phyloP scores from a whole-genome alignment of 2,113 vertebrate species.

The Bubo scandiacus region DNA sequence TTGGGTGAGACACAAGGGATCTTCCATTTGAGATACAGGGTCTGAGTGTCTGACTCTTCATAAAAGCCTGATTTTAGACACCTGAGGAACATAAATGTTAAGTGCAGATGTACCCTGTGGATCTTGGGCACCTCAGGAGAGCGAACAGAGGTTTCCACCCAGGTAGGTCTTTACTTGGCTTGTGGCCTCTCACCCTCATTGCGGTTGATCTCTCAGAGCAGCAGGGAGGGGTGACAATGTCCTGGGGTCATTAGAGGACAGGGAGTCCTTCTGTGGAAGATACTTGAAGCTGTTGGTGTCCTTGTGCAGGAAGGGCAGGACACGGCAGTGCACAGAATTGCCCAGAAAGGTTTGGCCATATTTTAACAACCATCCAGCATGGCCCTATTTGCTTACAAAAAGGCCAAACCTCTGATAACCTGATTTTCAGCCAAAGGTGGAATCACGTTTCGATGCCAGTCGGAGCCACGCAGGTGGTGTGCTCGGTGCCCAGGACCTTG shows the following conservation, averaged over 20 bases:
- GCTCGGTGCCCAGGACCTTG: too few relatives aligned
- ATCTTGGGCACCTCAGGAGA: not conserved
- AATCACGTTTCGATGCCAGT: not conserved
- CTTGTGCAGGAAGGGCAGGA: not conserved
- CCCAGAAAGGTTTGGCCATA: not conserved
- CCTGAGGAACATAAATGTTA: rapidly evolving
- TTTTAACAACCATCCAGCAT: not conserved
- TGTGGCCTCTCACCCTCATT: not conserved
- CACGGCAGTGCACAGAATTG: rapidly evolving
- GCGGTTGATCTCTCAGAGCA: not conserved
- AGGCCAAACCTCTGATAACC: not conserved
- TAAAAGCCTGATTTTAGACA: not conserved
- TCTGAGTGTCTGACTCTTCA: not conserved
- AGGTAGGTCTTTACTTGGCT: not conserved
- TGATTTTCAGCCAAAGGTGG: not conserved
- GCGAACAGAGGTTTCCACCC: not conserved
- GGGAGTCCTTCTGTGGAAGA: not conserved
- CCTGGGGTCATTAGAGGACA: rapidly evolving
- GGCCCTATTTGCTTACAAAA: not conserved
- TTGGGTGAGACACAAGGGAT: too few relatives aligned
- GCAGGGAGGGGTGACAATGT: not conserved
- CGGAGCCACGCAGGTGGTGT: too few relatives aligned
- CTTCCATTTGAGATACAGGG: not conserved
- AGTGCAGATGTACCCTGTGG: not conserved
- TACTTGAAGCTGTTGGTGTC: not conserved